These are phyloP conservation scores for Puma concolor DNA, from an alignment of 2,113 vertebrate species.

Conservation along the genomic window DNA sequence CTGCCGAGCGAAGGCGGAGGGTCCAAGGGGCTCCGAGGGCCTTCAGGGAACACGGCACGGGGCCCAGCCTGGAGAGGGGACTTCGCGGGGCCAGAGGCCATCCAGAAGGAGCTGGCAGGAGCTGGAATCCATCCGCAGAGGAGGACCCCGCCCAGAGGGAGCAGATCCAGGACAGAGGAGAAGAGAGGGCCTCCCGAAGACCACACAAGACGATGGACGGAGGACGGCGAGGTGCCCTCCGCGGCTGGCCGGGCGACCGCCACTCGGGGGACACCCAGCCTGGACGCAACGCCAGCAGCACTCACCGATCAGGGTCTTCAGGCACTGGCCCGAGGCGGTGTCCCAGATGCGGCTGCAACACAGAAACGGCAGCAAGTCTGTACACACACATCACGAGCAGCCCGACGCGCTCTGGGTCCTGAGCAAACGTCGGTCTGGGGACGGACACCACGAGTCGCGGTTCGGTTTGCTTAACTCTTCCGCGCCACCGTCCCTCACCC, in stretches of 20 bases:
- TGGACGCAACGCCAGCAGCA: neutral
- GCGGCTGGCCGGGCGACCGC: rapidly evolving
- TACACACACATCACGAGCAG: rapidly evolving
- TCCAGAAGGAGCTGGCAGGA: neutral
- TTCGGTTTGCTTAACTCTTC: rapidly evolving
- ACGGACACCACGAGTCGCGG: rapidly evolving
- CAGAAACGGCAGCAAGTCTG: rapidly evolving
- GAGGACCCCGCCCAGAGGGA: neutral
- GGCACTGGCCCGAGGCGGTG: slow-evolving; percentile 98
- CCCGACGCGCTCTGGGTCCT: neutral
- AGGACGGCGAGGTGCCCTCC: too few species aligned
- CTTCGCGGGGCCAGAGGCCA: neutral
- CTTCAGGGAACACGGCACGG: neutral
- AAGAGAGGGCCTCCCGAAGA: too few species aligned
- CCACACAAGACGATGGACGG: rapidly evolving
- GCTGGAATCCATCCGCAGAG: rapidly evolving
- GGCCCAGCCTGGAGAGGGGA: neutral
- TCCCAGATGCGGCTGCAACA: slow-evolving; percentile 97
- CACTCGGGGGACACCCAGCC: neutral
- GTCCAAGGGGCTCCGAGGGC: neutral
- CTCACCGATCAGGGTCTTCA: slow-evolving; percentile 99
- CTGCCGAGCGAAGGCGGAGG: neutral
- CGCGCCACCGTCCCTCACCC: neutral
- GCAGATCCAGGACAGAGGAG: too few species aligned
- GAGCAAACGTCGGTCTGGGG: rapidly evolving